A percentile compares a stretch with the other conserved stretches of the same genome.
phyloP scores from a whole-genome alignment of 2,113 vertebrate species.

The Lasiurus borealis region DNA sequence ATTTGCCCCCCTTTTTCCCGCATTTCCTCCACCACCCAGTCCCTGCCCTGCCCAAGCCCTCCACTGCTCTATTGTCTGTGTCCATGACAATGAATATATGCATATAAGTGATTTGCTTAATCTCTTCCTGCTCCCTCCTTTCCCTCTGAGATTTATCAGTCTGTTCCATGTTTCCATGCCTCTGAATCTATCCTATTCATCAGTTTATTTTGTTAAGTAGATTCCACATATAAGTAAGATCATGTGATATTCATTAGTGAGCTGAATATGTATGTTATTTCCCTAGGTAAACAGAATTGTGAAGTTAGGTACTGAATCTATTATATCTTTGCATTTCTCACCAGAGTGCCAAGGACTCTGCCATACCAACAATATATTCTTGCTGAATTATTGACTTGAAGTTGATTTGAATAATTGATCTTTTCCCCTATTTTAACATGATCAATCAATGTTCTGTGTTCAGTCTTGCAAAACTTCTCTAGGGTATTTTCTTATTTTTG shows the following conservation, averaged over 20 bases:
- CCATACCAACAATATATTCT: neutral
- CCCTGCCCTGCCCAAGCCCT: no score
- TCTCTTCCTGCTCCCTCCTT: no score
- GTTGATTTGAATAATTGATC: slow-evolving; percentile 44
- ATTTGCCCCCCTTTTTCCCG: no score
- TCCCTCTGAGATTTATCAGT: no score
- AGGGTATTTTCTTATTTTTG: neutral
- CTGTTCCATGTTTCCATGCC: no score
- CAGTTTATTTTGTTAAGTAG: no score
- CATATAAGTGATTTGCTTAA: no score
- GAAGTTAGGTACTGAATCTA: neutral
- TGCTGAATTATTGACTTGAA: slow-evolving; percentile 24
- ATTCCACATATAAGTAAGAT: no score
- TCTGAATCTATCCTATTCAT: no score
- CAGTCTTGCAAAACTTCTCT: neutral
- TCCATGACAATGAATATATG: no score
- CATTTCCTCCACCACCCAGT: no score
- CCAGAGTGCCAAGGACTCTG: neutral
- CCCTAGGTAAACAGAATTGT: neutral
- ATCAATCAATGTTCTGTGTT: neutral
- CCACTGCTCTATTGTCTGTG: no score
- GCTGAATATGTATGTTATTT: neutral
- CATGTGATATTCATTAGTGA: neutral
- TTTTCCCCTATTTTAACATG: neutral
- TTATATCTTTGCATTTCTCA: neutral